Evolutionary conservation across 2,113 vertebrate genomes (phyloP), one percentile per base, ranked within the genome.

Genomic region (Crotalus helleri): DNA sequence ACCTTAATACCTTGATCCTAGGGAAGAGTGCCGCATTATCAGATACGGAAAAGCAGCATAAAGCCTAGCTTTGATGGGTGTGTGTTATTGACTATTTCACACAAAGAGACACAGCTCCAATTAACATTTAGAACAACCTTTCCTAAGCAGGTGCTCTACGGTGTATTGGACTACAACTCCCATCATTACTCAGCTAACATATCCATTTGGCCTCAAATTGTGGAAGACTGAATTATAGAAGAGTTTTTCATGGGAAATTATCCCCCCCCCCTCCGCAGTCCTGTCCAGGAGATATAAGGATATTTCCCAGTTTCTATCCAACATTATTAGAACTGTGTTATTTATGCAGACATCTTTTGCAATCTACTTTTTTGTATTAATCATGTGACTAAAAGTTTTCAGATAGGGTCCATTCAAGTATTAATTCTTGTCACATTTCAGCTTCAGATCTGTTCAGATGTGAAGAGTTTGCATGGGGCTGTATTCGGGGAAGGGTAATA

Each of bases 1-100:
- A 98, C 98, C 98, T 98, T 99, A 99, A 99, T 99, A 99, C 99
- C 98, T 99, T 99, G 99, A 99, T 99, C 99, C 98, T 54, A 96
- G 97, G 97, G 98, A 99, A 98, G 98, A 99, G 98, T 98, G 98
- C 98, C 95, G 98, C 97, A 98, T 99, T 99, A 98, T 98, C 98
- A 97, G 97, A 98, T 96, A 95, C 95, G 94, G 97, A 97, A 98
- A 97, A 98, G 97, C 95, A 95, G 98, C 97, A 88, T 96, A 95
- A 64, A 69, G 96, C 96, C 94, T 46, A 96, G 95, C 95, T 97
- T 96, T 96, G 97, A 97, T 96, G 96, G 97, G 93, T 91, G 97
- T 97, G 97, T 95, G 98, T 97, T 98, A 98, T 99, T 95, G 98
- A 99, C 98, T 97, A 96, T 94, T 97, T 97, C 96, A 91, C 96